These are phyloP conservation scores for Lepidiolamprologus cunningtoni DNA, from an alignment of 2,113 vertebrate species.

Conservation along the genomic window DNA sequence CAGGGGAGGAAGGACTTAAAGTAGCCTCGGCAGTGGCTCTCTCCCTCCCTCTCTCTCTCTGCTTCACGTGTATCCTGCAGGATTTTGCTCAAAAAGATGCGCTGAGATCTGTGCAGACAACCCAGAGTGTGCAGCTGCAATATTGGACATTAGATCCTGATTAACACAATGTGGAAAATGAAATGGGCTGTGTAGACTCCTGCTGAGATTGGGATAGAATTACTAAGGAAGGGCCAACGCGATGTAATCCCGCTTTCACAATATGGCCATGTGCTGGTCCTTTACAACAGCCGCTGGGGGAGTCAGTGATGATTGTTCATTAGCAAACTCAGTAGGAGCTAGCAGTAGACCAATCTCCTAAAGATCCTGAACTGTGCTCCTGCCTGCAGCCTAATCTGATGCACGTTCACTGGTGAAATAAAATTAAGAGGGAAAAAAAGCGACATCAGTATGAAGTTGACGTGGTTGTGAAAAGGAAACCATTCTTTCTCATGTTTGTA, in stretches of 20 bases:
- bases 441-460: background rate
- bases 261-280: conserved; percentile 40
- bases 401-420: background rate
- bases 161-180: conserved; percentile 57
- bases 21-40: conserved; percentile 6
- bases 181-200: conserved; percentile 56
- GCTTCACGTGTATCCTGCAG: conserved; percentile 3
- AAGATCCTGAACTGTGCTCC: conserved; percentile 28
- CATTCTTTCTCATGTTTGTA: conserved; percentile 41
- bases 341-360: conserved; percentile 30
- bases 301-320: conserved; percentile 68
- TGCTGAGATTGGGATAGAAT: conserved; percentile 53
- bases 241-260: conserved; percentile 62
- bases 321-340: conserved; percentile 67
- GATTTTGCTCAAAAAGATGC: background rate
- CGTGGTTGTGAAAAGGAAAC: background rate
- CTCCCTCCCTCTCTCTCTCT: background rate
- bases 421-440: background rate
- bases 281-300: conserved; percentile 56
- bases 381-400: conserved; percentile 3
- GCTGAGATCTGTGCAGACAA: conserved; percentile 12
- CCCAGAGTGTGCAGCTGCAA: background rate
- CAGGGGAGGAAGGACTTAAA: conserved; percentile 25
- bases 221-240: conserved; percentile 37
- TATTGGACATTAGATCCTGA: conserved; percentile 44